Evolutionary conservation across 2,888 invertebrate genomes (phyloP).

Genomic region (Diarsia dahlii): DNA sequence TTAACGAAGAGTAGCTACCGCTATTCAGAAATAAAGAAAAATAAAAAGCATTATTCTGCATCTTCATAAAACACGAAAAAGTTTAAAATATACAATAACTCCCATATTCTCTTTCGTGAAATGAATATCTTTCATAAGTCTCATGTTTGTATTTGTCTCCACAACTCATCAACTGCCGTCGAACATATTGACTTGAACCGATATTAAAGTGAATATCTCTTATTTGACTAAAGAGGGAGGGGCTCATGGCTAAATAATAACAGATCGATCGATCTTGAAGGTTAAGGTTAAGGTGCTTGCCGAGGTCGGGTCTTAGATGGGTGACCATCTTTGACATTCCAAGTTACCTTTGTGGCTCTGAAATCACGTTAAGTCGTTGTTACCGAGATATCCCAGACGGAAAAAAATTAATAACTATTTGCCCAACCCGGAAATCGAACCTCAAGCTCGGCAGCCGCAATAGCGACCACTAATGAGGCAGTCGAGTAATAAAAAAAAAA

Average conservation of each 20-base stretch:
- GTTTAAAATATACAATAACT: conserved; percentile 3
- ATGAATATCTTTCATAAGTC: conserved; percentile 16
- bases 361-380: background rate
- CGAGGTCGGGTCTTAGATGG: background rate
- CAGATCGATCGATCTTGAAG: background rate
- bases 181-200: conserved; percentile 29
- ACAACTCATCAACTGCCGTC: conserved; percentile 41
- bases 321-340: background rate
- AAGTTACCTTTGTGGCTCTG: background rate
- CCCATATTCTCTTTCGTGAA: background rate
- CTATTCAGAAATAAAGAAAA: background rate
- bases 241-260: background rate
- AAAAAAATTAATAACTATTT: no score
- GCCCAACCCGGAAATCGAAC: no score
- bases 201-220: conserved; percentile 24
- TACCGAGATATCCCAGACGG: no score
- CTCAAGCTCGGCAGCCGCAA: no score
- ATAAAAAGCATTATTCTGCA: background rate
- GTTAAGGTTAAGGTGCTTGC: background rate
- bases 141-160: conserved; percentile 36
- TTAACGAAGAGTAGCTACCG: no score
- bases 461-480: no score
- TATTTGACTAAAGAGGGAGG: conserved; percentile 17
- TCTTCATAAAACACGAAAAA: background rate
- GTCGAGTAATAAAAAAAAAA: background rate